phyloP scores from a whole-genome alignment of 2,888 invertebrate species.

The Lagria hirta region DNA sequence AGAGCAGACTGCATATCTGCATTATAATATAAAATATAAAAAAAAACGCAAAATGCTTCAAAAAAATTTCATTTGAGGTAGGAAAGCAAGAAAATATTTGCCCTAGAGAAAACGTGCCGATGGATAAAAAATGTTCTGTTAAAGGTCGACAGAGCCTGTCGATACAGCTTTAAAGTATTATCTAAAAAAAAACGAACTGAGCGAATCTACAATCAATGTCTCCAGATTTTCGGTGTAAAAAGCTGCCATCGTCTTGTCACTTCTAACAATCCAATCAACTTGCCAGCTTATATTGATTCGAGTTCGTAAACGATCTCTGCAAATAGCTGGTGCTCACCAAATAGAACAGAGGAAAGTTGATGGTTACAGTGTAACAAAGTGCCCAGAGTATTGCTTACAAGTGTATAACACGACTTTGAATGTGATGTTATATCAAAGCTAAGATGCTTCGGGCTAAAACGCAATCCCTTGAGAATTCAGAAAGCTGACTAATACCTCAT shows the following conservation, averaged over 20 bases:
- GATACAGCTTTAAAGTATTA: too few relatives aligned
- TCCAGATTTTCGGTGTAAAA: too few relatives aligned
- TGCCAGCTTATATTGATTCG: constrained; percentile 32
- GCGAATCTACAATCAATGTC: too few relatives aligned
- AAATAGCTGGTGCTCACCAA: constrained; percentile 28
- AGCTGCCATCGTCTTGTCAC: constrained; percentile 23
- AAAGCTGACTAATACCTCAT: constrained; percentile 28
- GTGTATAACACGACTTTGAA: constrained; percentile 28
- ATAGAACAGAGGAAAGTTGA: constrained; percentile 24
- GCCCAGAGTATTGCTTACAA: constrained; percentile 28
- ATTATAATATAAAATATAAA: too few relatives aligned
- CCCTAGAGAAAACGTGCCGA: too few relatives aligned
- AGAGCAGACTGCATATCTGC: too few relatives aligned
- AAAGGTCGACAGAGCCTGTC: too few relatives aligned
- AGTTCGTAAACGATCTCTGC: constrained; percentile 23
- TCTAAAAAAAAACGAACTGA: too few relatives aligned
- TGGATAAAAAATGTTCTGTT: too few relatives aligned
- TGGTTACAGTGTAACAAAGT: constrained; percentile 21
- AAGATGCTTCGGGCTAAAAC: constrained; percentile 21
- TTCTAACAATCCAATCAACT: constrained; percentile 33
- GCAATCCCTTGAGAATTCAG: constrained; percentile 23
- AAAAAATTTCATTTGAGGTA: too few relatives aligned
- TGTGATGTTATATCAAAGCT: constrained; percentile 23
- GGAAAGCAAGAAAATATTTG: too few relatives aligned
- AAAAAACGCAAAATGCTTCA: too few relatives aligned